Percentiles rank a stretch among this genome's conserved stretches.
Conservation (phyloP, 2,113 vertebrate species). For the Leiothrix lutea region DNA sequence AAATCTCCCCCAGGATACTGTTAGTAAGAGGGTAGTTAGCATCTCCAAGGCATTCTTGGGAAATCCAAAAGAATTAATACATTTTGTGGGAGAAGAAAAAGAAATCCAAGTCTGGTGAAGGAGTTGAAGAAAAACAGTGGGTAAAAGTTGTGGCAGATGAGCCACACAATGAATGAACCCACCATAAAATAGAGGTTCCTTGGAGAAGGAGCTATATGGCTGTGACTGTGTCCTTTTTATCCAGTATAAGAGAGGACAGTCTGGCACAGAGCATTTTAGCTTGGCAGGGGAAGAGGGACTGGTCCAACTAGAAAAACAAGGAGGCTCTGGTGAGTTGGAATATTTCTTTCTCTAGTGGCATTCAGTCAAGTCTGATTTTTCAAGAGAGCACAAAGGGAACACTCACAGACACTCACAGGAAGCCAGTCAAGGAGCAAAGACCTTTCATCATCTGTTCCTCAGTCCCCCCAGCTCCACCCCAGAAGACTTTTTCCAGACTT, state of each 20-base stretch:
- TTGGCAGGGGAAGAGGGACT: neutral
- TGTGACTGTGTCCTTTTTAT: neutral
- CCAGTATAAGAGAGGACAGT: neutral
- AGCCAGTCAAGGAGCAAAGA: neutral
- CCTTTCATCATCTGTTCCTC: conserved; percentile 46
- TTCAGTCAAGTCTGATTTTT: neutral
- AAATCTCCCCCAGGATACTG: neutral
- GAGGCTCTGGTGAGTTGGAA: neutral
- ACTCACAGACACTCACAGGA: neutral
- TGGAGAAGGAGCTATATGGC: neutral
- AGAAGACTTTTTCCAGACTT: conserved; percentile 58
- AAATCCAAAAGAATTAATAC: neutral
- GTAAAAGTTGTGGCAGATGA: neutral
- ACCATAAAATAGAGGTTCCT: neutral
- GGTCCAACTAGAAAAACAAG: neutral
- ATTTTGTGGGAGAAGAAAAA: neutral
- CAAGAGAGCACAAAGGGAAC: neutral
- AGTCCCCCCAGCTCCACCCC: conserved; percentile 50
- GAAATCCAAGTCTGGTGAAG: neutral
- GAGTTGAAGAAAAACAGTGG: neutral
- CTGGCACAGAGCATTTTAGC: neutral
- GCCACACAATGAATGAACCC: neutral
- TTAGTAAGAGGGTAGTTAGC: neutral
- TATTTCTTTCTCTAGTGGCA: neutral
- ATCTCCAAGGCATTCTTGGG: neutral